Evolutionary conservation across 2,797 vertebrate species (phyloP).

Genomic region (Adelosebastes latens): DNA sequence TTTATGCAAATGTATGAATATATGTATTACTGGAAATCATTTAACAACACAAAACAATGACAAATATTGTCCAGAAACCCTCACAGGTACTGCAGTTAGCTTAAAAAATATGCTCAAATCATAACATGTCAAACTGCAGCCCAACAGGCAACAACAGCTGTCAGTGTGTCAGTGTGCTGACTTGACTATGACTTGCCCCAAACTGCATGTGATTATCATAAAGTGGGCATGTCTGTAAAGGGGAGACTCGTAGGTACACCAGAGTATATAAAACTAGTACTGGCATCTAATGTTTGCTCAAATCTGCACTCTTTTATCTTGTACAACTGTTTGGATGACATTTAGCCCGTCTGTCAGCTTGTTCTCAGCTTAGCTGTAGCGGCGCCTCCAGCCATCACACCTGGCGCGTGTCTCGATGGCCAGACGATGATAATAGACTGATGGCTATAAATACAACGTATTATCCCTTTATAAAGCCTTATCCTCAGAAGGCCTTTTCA

Average conservation of each 20-base stretch:
- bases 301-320: background rate
- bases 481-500: background rate
- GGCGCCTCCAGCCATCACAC: slow-evolving; percentile 21
- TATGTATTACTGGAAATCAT: too few species aligned
- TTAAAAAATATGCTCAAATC: too few species aligned
- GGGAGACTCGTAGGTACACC: background rate
- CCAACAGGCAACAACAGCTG: too few species aligned
- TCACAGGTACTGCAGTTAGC: too few species aligned
- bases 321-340: background rate
- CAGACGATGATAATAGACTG: slow-evolving; percentile 20
- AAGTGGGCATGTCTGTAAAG: too few species aligned
- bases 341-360: slow-evolving; percentile 23
- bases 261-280: background rate
- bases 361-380: slow-evolving; percentile 15
- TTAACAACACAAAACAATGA: too few species aligned
- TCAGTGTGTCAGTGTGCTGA: too few species aligned
- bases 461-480: background rate
- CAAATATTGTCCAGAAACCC: too few species aligned
- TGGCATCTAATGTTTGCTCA: background rate
- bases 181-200: too few species aligned
- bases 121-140: too few species aligned
- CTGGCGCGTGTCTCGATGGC: slow-evolving; percentile 11
- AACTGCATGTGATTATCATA: too few species aligned
- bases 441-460: background rate
- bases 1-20: too few species aligned